Base-by-base conservation (phyloP, 2,888 invertebrate genomes). In the Heterodera filipjevi region DNA sequence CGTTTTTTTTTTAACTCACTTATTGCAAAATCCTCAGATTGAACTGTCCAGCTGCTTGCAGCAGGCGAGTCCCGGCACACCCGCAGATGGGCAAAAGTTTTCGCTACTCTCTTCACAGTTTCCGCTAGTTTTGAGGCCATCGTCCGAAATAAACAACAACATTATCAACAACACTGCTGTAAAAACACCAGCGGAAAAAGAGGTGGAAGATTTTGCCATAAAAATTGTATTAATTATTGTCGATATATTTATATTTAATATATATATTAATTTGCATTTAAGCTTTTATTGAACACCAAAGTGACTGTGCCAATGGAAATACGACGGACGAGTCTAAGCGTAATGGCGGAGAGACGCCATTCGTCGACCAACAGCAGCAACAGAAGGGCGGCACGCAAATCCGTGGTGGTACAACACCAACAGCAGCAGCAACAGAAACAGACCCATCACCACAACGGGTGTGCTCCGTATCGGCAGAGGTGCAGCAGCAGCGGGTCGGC, bases 401-500 rank as follows among this genome's bases (percentile, higher is more conserved):
- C 22, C 19, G 22, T 53, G 19, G 53, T 53, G 53, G 53, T 22
- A 22, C 53, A 53, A 22, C 53, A 39, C 39, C 8, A 39, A 39
- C 49, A 19, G 49, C 8, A 59, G 27, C 59, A 59, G 59, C 59
- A 59, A 22, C n/a, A 27, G 59, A n/a, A 10, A 22, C 5, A 59
- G 59, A 6, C 10, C n/a, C 49, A 49, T 6, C 59, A 59, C 6
- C 59, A 59, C 10, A 59, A 59, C 59, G 59, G 27, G 5, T 59
- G 27, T 8, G 59, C 27, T 16, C 16, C 49, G 8, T 59, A 59
- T 59, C 27, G 59, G 27, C 59, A 8, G 6, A 59, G 59, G 27
- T 59, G 59, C 59, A 59, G 59, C 59, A 59, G 59, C 59, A 59
- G 27, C n/a, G 59, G 59, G 12, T 59, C 59, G 59, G 27, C 59